Evolutionary conservation across 2,888 invertebrate species (phyloP), one percentile per base, ranked within the genome.

Genomic region (Drosophila gaucha): DNA sequence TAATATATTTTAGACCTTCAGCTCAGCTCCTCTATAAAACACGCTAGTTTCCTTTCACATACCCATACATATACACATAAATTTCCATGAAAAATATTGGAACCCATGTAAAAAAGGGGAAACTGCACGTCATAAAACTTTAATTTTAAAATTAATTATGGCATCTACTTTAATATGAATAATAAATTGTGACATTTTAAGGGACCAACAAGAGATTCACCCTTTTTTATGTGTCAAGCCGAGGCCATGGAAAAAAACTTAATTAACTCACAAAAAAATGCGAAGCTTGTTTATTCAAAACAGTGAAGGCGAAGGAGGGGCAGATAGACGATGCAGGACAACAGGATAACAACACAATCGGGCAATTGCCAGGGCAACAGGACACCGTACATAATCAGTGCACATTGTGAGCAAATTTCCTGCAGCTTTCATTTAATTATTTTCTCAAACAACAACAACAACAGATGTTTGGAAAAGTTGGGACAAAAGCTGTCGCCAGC

Each of bases 391-490:
- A 71, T 74, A 82, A 82, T 85, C 79, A 82, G 71, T 69, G 76
- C 80, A 74, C 51, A 78, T 78, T 84, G 74, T 78, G 46, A 43
- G 63, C 54, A 59, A 76, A 76, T 75, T 71, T 78, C 84, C 80
- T 76, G 74, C 76, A 78, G 84, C 67, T 68, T 75, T 80, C 63
- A 76, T 78, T 80, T 68, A 74, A 80, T 77, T 83, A 83, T 67
- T 80, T 77, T 56, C 49, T 35, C 67, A 66, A 69, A 49, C 67
- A 62, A 54, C 49, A 59, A 50, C 63, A 55, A 28, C 31, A 67
- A 54, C 56, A 43, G n/a, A n/a, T n/a, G n/a, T n/a, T n/a, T n/a
- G n/a, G n/a, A 33, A 46, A 52, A 59, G 50, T 59, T 55, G 35
- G 20, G 16, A 51, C 59, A 72, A 70, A 65, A 63, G 64, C 70